These are phyloP conservation scores for Apotomis capreana DNA, from an alignment of 2,888 invertebrate species.

Conservation along the genomic window DNA sequence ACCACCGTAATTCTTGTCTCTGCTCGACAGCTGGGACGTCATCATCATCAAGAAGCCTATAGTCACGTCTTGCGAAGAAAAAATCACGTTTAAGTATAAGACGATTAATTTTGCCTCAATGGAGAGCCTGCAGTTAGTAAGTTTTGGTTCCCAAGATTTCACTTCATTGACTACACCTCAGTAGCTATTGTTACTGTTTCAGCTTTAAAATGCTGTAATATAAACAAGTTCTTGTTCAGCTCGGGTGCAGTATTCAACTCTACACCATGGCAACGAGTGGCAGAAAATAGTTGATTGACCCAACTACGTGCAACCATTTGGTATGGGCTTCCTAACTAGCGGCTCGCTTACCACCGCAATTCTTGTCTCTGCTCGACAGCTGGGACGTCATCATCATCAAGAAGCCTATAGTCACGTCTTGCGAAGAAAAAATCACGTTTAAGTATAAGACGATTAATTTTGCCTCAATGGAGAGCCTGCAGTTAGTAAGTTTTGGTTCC, in stretches of 20 bases:
- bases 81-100: slow-evolving; percentile 69
- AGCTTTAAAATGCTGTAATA: no score
- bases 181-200: no score
- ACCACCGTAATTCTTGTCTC: slow-evolving; percentile 81
- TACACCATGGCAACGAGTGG: slow-evolving; percentile 61
- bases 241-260: slow-evolving; percentile 59
- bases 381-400: slow-evolving; percentile 70
- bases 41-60: slow-evolving; percentile 70
- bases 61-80: slow-evolving; percentile 79
- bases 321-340: slow-evolving; percentile 83
- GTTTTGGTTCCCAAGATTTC: no score
- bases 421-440: slow-evolving; percentile 83
- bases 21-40: slow-evolving; percentile 76
- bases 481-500: no score
- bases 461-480: no score
- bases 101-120: no score
- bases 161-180: no score
- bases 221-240: slow-evolving; percentile 44
- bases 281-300: slow-evolving; percentile 50
- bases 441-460: no score
- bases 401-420: slow-evolving; percentile 70
- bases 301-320: slow-evolving; percentile 79
- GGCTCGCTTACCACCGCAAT: slow-evolving; percentile 79
- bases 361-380: slow-evolving; percentile 80
- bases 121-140: no score